A percentile compares a stretch with the other conserved stretches of the same genome.
phyloP scores from a whole-genome alignment of 2,888 invertebrate genomes.

The Epicampocera succincta region DNA sequence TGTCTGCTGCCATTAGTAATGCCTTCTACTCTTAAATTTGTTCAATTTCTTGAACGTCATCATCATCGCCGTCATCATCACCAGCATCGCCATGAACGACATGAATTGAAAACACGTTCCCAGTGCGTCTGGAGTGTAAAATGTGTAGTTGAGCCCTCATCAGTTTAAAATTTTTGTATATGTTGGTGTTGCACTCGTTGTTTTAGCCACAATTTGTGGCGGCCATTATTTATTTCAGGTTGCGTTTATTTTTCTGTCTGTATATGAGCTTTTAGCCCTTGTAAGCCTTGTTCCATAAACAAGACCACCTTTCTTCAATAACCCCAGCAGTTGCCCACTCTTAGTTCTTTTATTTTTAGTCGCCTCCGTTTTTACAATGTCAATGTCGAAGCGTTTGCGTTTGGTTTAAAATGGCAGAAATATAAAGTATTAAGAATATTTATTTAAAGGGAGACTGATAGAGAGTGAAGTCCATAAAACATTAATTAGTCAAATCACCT shows the following conservation, averaged over 20 bases:
- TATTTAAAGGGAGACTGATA: neutral
- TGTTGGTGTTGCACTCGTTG: constrained; percentile 66
- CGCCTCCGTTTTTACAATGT: neutral
- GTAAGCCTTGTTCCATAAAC: constrained; percentile 22
- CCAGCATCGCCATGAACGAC: constrained; percentile 50
- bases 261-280: constrained; percentile 14
- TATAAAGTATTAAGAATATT: constrained; percentile 16
- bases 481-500: constrained; percentile 65
- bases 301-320: neutral
- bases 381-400: constrained; percentile 5
- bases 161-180: constrained; percentile 51
- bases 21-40: constrained; percentile 65
- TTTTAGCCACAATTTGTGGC: constrained; percentile 43
- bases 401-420: neutral
- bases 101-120: constrained; percentile 47
- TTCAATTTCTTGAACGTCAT: constrained; percentile 66
- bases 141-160: constrained; percentile 71
- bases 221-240: constrained; percentile 38
- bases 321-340: neutral
- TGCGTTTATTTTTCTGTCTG: constrained; percentile 19
- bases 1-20: constrained; percentile 71
- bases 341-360: neutral
- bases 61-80: constrained; percentile 31
- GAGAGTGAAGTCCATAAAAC: constrained; percentile 36
- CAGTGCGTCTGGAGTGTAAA: constrained; percentile 48